Evolutionary conservation across 2,113 vertebrate genomes (phyloP).

Genomic region (Apteryx owenii): DNA sequence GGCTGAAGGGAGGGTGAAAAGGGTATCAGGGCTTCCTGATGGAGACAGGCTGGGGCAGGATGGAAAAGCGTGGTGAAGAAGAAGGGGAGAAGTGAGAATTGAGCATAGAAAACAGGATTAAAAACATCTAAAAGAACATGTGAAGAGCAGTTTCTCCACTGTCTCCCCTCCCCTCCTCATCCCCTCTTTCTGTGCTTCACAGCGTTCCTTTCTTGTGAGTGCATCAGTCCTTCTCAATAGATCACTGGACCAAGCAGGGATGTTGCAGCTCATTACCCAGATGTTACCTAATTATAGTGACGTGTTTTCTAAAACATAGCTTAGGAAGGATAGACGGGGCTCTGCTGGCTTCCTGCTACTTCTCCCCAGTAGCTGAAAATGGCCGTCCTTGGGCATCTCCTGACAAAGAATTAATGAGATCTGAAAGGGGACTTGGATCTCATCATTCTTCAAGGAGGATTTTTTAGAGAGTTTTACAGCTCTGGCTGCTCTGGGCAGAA

Average conservation of each 20-base stretch:
- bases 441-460: background rate
- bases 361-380: background rate
- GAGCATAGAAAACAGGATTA: slow-evolving; percentile 44
- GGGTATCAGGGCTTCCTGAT: background rate
- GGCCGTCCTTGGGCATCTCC: background rate
- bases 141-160: slow-evolving; percentile 24
- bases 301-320: background rate
- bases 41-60: background rate
- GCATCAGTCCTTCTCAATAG: background rate
- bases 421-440: slow-evolving; percentile 1
- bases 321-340: background rate
- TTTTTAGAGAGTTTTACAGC: background rate
- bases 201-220: background rate
- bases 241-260: background rate
- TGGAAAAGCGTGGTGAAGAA: background rate
- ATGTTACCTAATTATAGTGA: slow-evolving; percentile 5
- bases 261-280: slow-evolving; percentile 25
- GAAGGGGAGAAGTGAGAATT: background rate
- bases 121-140: slow-evolving; percentile 15
- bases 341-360: background rate
- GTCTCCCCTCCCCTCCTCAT: background rate
- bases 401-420: slow-evolving; percentile 34
- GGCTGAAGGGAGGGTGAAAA: background rate
- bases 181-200: background rate
- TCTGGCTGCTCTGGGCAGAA: background rate